Conservation (phyloP, 2,113 vertebrate genomes). For the Eublepharis macularius region DNA sequence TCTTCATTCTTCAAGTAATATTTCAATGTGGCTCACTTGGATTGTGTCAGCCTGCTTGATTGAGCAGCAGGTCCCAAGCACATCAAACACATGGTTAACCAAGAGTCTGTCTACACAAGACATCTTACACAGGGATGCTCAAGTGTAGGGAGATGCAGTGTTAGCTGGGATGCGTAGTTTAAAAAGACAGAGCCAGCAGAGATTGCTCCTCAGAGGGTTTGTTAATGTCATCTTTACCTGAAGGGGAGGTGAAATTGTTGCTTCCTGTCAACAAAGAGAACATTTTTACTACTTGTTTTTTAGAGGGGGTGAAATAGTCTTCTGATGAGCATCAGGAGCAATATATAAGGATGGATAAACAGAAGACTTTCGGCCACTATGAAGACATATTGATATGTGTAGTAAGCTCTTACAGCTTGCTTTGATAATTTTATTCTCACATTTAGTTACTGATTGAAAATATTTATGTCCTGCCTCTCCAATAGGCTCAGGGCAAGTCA, state of each 20-base stretch:
- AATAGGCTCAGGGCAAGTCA: too few relatives aligned
- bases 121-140: too few relatives aligned
- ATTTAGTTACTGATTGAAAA: too few relatives aligned
- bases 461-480: too few relatives aligned
- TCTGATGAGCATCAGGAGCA: not conserved
- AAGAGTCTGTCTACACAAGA: too few relatives aligned
- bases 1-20: slow-evolving; percentile 10
- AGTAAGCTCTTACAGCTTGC: not conserved
- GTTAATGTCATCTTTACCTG: too few relatives aligned
- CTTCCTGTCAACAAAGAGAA: too few relatives aligned
- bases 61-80: not conserved
- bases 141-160: too few relatives aligned
- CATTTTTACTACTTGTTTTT: slow-evolving; percentile 13
- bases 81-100: not conserved
- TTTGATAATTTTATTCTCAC: slow-evolving; percentile 8
- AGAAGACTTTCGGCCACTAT: not conserved
- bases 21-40: slow-evolving; percentile 4
- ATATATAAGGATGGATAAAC: not conserved
- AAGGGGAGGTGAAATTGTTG: not conserved
- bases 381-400: not conserved
- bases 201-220: too few relatives aligned
- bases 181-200: too few relatives aligned
- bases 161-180: too few relatives aligned
- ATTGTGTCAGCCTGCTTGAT: not conserved
- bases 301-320: not conserved